These are phyloP conservation scores for Hetaerina americana DNA, from an alignment of 1,140 invertebrate species.

Conservation along the genomic window DNA sequence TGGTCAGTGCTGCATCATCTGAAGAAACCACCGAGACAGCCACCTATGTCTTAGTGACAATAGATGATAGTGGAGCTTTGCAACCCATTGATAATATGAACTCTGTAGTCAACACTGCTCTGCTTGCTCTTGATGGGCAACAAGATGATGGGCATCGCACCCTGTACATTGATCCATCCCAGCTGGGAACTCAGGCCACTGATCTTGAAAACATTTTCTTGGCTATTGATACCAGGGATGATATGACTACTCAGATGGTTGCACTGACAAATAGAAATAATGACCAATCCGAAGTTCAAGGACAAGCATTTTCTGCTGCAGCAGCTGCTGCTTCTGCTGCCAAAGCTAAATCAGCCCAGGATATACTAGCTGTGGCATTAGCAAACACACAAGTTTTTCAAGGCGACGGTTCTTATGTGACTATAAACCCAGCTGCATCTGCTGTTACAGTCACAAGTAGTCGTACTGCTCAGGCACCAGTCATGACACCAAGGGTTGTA, in stretches of 20 bases:
- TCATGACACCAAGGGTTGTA: neutral
- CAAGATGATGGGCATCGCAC: conserved; percentile 27
- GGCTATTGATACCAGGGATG: conserved; percentile 28
- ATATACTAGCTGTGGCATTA: conserved; percentile 59
- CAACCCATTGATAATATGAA: conserved; percentile 52
- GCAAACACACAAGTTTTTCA: conserved; percentile 62
- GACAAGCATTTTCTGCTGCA: neutral
- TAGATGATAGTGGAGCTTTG: conserved; percentile 53
- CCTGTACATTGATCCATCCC: conserved; percentile 29
- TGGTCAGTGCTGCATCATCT: conserved; percentile 38
- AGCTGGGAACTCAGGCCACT: conserved; percentile 15
- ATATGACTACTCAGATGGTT: neutral
- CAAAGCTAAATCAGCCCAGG: conserved; percentile 19
- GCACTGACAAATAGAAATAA: neutral
- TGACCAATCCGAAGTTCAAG: neutral
- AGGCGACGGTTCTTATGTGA: neutral
- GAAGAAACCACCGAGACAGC: conserved; percentile 44
- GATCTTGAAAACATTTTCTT: conserved; percentile 32
- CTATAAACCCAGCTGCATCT: neutral
- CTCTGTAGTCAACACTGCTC: conserved; percentile 32
- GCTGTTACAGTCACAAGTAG: neutral
- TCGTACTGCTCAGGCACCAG: neutral
- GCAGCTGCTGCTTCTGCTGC: conserved; percentile 24
- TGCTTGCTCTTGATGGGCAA: conserved; percentile 28
- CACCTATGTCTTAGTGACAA: conserved; percentile 43